phyloP scores from a whole-genome alignment of 2,888 invertebrate species.

The Pycnomerus fuliginosus region DNA sequence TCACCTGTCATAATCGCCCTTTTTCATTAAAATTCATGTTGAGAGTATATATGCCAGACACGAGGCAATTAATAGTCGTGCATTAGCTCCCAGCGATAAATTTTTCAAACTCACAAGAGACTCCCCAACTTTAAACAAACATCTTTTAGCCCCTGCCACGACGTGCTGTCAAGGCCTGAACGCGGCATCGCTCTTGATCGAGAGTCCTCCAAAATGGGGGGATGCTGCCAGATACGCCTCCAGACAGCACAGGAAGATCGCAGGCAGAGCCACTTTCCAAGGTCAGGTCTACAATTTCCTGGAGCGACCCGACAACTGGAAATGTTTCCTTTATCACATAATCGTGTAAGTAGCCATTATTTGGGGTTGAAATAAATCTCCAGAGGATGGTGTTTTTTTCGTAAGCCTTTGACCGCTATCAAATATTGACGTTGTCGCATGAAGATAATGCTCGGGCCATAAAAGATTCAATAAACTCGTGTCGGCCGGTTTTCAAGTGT shows the following conservation, averaged over 20 bases:
- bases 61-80: too few relatives aligned
- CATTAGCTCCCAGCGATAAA: too few relatives aligned
- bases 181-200: constrained; percentile 49
- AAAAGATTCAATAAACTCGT: neutral
- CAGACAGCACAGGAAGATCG: constrained; percentile 62
- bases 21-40: too few relatives aligned
- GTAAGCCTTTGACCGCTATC: constrained; percentile 1
- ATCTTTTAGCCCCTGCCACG: constrained; percentile 39
- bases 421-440: constrained; percentile 9
- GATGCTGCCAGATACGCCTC: constrained; percentile 61
- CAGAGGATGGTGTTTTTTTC: too few relatives aligned
- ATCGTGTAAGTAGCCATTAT: constrained; percentile 67
- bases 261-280: constrained; percentile 68
- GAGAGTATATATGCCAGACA: too few relatives aligned
- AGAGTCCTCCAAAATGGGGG: constrained; percentile 57
- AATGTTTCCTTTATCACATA: constrained; percentile 81
- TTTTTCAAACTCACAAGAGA: too few relatives aligned
- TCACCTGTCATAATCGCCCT: too few relatives aligned
- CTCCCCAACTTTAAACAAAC: too few relatives aligned
- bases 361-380: too few relatives aligned
- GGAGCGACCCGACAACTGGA: constrained; percentile 80
- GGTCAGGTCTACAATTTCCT: constrained; percentile 82
- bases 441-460: constrained; percentile 1
- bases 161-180: constrained; percentile 45
- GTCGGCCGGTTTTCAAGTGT: neutral